phyloP scores from a whole-genome alignment of 2,888 invertebrate genomes.

The Dendrolimus pini region DNA sequence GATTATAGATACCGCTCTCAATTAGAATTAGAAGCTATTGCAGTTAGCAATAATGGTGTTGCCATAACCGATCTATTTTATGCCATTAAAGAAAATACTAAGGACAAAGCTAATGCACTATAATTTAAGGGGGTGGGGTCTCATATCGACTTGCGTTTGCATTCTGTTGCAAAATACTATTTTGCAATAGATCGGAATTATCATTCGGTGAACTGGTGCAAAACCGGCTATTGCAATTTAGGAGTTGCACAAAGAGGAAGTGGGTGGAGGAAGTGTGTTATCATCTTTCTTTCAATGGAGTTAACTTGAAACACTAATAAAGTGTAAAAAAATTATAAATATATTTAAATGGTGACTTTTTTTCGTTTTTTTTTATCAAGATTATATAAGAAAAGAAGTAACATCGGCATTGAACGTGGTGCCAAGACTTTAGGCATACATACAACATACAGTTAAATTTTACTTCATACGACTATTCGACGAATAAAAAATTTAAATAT shows the following conservation, averaged over 20 bases:
- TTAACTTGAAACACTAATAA: no score
- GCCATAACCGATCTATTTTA: background rate
- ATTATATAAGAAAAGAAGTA: no score
- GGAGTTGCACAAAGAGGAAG: constrained; percentile 53
- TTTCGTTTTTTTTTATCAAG: no score
- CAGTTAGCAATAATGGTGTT: background rate
- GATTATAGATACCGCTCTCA: no score
- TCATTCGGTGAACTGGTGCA: constrained; percentile 72
- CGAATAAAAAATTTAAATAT: no score
- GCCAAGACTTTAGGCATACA: no score
- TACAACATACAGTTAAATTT: no score
- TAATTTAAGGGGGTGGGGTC: constrained; percentile 66
- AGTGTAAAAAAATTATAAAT: no score
- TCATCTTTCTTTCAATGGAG: background rate
- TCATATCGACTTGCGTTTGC: constrained; percentile 58
- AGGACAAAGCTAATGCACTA: constrained; percentile 50
- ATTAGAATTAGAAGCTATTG: no score
- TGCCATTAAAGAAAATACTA: constrained; percentile 24
- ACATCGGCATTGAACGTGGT: no score
- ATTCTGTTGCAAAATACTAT: constrained; percentile 58
- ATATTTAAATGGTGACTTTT: no score
- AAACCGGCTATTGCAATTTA: constrained; percentile 52
- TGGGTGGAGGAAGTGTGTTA: constrained; percentile 49
- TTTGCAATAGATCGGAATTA: constrained; percentile 72
- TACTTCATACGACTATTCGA: no score